Conservation (phyloP, 2,113 vertebrate species). For the Steatornis caripensis region DNA sequence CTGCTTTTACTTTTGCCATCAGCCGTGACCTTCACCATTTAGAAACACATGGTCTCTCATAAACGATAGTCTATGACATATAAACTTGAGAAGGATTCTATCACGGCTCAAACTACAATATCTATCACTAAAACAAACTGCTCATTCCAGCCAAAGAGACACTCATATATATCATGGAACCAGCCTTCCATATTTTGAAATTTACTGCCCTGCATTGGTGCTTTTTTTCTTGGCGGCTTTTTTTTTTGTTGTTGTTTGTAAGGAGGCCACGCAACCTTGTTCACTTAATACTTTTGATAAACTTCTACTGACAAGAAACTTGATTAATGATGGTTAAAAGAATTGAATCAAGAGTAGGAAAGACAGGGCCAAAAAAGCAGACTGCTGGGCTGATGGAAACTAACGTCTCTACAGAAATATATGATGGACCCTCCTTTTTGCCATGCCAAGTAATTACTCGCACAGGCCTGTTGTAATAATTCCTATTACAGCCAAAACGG, state of each 20-base stretch:
- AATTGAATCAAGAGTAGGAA: constrained; percentile 93
- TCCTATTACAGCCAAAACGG: constrained; percentile 99
- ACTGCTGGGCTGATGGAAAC: constrained; percentile 86
- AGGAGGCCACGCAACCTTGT: constrained; percentile 76
- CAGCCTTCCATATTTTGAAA: constrained; percentile 80
- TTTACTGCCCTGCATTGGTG: constrained; percentile 73
- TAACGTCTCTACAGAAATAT: constrained; percentile 94
- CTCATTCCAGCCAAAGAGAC: constrained; percentile 78
- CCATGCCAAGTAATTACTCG: constrained; percentile 98
- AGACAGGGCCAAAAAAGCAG: constrained; percentile 85
- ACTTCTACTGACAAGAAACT: constrained; percentile 86
- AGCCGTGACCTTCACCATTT: constrained; percentile 82
- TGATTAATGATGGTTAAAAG: constrained; percentile 94
- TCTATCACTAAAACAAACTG: constrained; percentile 88
- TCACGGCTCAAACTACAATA: constrained; percentile 77
- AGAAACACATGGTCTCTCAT: constrained; percentile 79
- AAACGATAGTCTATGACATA: constrained; percentile 75
- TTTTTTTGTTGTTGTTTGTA: constrained; percentile 44
- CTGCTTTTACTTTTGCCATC: constrained; percentile 83
- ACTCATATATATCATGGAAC: constrained; percentile 81
- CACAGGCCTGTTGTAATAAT: constrained; percentile 98
- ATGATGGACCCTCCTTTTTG: constrained; percentile 87
- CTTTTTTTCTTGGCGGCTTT: background rate
- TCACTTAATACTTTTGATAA: constrained; percentile 89
- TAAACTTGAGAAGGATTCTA: constrained; percentile 79